Conservation (phyloP, 1,140 invertebrate genomes). For the Steinernema khuongi region DNA sequence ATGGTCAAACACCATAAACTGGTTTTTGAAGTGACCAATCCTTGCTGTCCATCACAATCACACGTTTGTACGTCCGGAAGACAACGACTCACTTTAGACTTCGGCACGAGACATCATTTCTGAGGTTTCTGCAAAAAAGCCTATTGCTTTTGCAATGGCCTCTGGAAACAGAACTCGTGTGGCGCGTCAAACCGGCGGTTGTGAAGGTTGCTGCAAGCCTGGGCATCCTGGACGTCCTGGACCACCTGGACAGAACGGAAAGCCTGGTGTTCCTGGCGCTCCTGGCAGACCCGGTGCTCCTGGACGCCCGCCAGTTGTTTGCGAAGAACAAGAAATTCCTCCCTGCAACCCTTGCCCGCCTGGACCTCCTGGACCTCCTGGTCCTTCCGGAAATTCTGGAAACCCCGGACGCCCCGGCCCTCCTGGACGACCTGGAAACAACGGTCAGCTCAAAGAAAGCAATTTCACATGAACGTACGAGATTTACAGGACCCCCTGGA, state of each 20-base stretch:
- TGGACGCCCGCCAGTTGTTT: slow-evolving; percentile 54
- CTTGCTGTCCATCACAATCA: background rate
- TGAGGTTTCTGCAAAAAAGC: slow-evolving; percentile 35
- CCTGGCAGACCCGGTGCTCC: slow-evolving; percentile 43
- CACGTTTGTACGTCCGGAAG: background rate
- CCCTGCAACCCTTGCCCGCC: slow-evolving; percentile 53
- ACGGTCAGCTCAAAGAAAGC: slow-evolving; percentile 20
- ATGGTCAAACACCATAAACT: background rate
- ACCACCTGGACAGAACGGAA: slow-evolving; percentile 37
- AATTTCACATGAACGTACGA: slow-evolving; percentile 1
- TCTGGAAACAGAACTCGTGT: slow-evolving; percentile 42
- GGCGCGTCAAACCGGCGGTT: slow-evolving; percentile 51
- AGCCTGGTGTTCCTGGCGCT: slow-evolving; percentile 41
- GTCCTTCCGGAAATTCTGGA: slow-evolving; percentile 37
- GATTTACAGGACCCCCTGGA: slow-evolving; percentile 31
- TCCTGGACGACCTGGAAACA: slow-evolving; percentile 34
- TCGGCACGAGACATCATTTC: slow-evolving; percentile 49
- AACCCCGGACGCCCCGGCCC: slow-evolving; percentile 25
- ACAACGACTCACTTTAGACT: slow-evolving; percentile 27
- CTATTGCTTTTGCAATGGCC: slow-evolving; percentile 14
- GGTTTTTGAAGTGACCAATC: slow-evolving; percentile 15
- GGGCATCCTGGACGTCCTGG: slow-evolving; percentile 44
- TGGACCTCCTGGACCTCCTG: slow-evolving; percentile 40
- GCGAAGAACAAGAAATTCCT: slow-evolving; percentile 53
- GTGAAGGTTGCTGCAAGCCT: slow-evolving; percentile 44